Evolutionary conservation across 2,888 invertebrate genomes (phyloP).

Genomic region (Euphydryas editha): DNA sequence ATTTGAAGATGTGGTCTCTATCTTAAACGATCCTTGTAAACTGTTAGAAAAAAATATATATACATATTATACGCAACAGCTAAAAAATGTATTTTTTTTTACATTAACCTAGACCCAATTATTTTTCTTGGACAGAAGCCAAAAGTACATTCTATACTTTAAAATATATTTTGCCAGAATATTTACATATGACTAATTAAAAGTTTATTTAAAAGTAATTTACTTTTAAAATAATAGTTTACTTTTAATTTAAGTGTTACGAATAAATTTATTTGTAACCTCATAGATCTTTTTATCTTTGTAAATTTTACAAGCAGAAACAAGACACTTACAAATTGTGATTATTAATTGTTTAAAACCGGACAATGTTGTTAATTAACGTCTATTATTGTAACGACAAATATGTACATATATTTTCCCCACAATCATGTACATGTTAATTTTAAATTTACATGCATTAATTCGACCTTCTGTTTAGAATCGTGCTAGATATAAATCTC

Average conservation of each 20-base stretch:
- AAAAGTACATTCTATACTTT: constrained; percentile 15
- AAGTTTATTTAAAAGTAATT: neutral
- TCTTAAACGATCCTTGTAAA: neutral
- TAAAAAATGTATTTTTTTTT: neutral
- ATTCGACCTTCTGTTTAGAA: constrained; percentile 2
- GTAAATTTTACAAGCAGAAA: neutral
- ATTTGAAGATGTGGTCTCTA: neutral
- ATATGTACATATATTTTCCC: constrained; percentile 15
- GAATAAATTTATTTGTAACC: neutral
- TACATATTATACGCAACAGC: neutral
- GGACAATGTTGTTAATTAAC: constrained; percentile 16
- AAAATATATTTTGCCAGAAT: neutral
- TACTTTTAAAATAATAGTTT: neutral
- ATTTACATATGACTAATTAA: too few species aligned
- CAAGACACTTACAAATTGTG: constrained; percentile 12
- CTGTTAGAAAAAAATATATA: neutral
- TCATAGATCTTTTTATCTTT: too few species aligned
- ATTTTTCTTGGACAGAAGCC: constrained; percentile 23
- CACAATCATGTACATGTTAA: constrained; percentile 4
- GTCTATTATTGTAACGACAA: constrained; percentile 4
- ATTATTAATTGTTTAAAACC: constrained; percentile 17
- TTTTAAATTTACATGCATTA: constrained; percentile 6
- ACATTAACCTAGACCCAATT: constrained; percentile 29
- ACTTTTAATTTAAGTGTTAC: neutral
- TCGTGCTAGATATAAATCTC: neutral